Percentiles rank a stretch among this genome's conserved stretches.
These are phyloP conservation scores for Amphiprion clarkii DNA, from an alignment of 2,797 vertebrate species.

Conservation along the genomic window DNA sequence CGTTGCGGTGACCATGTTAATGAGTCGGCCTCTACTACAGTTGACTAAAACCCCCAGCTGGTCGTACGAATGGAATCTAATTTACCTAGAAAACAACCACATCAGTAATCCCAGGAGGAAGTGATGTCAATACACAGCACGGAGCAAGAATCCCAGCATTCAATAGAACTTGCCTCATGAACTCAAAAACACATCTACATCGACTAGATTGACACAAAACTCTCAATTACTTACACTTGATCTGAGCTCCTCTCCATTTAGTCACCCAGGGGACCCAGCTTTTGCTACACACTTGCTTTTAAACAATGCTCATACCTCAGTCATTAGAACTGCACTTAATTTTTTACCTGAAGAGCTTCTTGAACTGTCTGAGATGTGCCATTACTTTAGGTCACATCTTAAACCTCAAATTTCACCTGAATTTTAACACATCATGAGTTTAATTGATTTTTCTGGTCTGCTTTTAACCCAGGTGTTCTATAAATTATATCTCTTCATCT, in stretches of 20 bases:
- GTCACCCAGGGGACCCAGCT: neutral
- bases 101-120: conserved; percentile 5
- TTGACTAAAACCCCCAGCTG: neutral
- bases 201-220: too few species aligned
- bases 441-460: neutral
- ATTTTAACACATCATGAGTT: neutral
- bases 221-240: neutral
- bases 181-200: too few species aligned
- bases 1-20: conserved; percentile 35
- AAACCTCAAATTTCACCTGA: neutral
- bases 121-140: neutral
- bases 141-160: neutral
- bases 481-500: too few species aligned
- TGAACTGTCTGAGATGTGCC: neutral
- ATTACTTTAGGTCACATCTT: neutral
- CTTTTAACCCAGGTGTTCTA: neutral
- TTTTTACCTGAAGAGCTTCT: neutral
- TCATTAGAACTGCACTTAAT: neutral
- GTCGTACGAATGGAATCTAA: conserved; percentile 18
- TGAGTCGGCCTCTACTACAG: conserved; percentile 18
- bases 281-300: neutral
- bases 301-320: neutral
- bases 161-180: neutral
- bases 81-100: conserved; percentile 30
- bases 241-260: neutral